These are phyloP conservation scores for Diarsia mendica DNA, from an alignment of 2,888 invertebrate species.

Conservation along the genomic window DNA sequence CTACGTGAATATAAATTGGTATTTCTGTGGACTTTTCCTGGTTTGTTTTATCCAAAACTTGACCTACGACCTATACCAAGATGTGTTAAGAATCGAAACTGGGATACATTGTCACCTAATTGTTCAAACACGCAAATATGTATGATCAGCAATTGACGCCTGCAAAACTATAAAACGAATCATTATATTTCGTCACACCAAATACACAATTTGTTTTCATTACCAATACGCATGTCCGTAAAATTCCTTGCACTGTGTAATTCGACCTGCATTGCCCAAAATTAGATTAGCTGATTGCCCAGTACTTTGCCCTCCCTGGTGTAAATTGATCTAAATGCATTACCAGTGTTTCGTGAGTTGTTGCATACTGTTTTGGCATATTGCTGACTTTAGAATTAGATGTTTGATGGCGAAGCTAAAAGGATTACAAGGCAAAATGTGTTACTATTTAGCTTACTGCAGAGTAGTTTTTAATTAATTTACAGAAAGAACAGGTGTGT, in stretches of 20 bases:
- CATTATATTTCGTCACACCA: constrained; percentile 27
- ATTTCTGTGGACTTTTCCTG: neutral
- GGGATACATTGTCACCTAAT: neutral
- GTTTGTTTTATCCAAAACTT: neutral
- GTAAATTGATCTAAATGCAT: constrained; percentile 65
- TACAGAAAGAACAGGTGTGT: no score
- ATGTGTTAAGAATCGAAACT: no score
- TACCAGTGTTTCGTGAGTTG: constrained; percentile 15
- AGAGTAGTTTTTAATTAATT: neutral
- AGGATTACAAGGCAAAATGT: constrained; percentile 36
- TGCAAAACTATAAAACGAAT: neutral
- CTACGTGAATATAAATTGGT: neutral
- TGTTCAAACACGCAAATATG: neutral
- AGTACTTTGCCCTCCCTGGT: constrained; percentile 35
- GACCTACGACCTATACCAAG: neutral
- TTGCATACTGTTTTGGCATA: constrained; percentile 44
- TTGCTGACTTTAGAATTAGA: constrained; percentile 28
- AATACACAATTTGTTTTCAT: constrained; percentile 23
- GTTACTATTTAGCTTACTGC: neutral
- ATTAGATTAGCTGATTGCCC: constrained; percentile 59
- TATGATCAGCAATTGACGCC: neutral
- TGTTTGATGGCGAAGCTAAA: constrained; percentile 20
- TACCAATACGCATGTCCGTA: constrained; percentile 16
- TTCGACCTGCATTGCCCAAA: constrained; percentile 52
- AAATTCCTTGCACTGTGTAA: constrained; percentile 44